Evolutionary conservation across 1,140 invertebrate species (phyloP), one percentile per base, ranked within the genome.

Genomic region (Pseudomyrmex pallidus): DNA sequence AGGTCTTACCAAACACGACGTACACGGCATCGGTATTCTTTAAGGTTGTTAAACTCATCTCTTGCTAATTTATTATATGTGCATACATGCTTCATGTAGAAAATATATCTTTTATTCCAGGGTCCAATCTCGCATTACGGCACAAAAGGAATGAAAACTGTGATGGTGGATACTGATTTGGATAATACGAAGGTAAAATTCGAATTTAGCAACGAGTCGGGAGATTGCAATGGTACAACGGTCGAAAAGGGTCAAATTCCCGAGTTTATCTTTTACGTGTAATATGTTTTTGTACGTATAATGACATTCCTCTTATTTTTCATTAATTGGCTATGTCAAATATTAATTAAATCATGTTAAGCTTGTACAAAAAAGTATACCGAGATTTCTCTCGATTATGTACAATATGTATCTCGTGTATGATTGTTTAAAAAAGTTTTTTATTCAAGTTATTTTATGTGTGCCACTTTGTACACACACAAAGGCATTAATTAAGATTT

Each of bases 171-270:
- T 91, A 96, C 96, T 89, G 96, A 96, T 82, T 95, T 96, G 57
- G 96, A 96, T 83, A 96, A 96, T 50, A 95, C 95, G 8, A 96
- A 96, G 91, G 96, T 98, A 2, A 97, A 96, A 10, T 98, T 98
- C 92, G 96, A 97, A 91, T 98, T 98, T 93, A 97, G 96, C 1
- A 98, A 97, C 91, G 97, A 97, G 13, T 96, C 97, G 20, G 97
- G 97, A 22, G 98, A 98, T 91, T 98, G 98, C 92, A 98, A 98
- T 93, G 98, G 98, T 12, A 98, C 98, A 1, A 97, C 97, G 2
- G 97, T 98, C 1, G 98, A 98, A 91, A 97, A 98, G 93, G 98
- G 98, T 78, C 98, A 98, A 93, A 98, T 98, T 89, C 98, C 98
- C 10, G 97, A 98, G 92, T 97, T 98, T 68, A 97, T 98, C 84